Evolutionary conservation across 2,113 vertebrate species (phyloP).

Genomic region (Marcusenius ussheri): DNA sequence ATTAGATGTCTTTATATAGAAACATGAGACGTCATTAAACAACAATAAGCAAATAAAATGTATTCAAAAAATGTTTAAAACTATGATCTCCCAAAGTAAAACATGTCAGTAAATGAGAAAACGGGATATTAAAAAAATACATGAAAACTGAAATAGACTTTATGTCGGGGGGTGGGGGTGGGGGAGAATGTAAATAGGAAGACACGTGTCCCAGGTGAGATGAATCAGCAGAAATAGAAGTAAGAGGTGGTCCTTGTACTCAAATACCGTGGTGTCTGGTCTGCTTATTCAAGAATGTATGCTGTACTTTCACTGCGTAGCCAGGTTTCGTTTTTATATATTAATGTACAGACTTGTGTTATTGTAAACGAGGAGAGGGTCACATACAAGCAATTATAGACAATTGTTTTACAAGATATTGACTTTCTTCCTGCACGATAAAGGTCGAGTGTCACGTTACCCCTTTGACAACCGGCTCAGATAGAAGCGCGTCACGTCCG

Average conservation of each 20-base stretch:
- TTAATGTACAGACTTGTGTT: not conserved
- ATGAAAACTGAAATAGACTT: not conserved
- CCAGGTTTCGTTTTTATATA: not conserved
- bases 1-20: not conserved
- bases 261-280: not conserved
- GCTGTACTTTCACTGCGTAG: not conserved
- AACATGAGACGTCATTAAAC: not conserved
- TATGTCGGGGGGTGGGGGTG: not conserved
- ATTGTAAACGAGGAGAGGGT: not conserved
- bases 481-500: not conserved
- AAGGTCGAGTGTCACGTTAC: not conserved
- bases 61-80: not conserved
- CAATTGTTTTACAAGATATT: not conserved
- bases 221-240: not conserved
- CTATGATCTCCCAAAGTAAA: not conserved
- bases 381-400: not conserved
- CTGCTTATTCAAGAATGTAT: not conserved
- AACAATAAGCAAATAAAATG: not conserved
- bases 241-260: not conserved
- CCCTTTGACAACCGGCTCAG: not conserved
- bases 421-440: not conserved
- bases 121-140: not conserved
- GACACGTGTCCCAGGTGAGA: not conserved
- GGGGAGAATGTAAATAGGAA: not conserved
- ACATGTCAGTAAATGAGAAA: not conserved